Evolutionary conservation across 2,113 vertebrate genomes (phyloP), one percentile per base, ranked within the genome.

Genomic region (Cynoglossus semilaevis): DNA sequence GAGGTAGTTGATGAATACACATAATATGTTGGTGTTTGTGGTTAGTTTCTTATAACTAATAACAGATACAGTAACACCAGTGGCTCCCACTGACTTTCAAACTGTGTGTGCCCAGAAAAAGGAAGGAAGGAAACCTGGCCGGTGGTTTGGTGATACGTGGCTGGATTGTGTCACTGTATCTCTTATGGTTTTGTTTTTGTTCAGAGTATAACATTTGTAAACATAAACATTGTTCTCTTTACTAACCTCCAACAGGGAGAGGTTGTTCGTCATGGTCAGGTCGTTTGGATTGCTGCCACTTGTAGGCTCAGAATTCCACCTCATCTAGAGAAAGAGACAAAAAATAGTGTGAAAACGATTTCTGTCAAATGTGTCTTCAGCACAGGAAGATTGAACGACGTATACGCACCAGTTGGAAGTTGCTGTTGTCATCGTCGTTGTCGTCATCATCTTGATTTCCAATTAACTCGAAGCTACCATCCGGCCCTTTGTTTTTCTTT

Each of bases 371-470:
- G 58, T 43, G 13, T 15, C 14, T 11, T 9, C 10, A 14, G 38
- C 38, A 40, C 18, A 38, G 12, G 16, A 58, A 49, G 22, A 29
- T 6, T 4, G 44, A 15, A 1, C 1, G 1, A 0, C 10, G 14
- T 42, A 5, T 9, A 81, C 83, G 74, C 60, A 87, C 81, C 11
- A 43, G 16, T 59, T 62, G 63, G 5, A 66, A 58, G 51, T 62
- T 76, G 22, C 63, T 61, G 34, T 29, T 29, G 6, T 4, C 22
- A 6, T 29, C 6, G 22, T 29, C 22, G 22, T 29, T 6, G 22
- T 29, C 22, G 6, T 90, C 85, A 1, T 88, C 84, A 1, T 88
- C 85, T 13, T 88, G 88, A 37, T 88, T 80, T 37, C 91, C 87
- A 0, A 51, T 80, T 4, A 87, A 64, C 56, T 87, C 88, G 10